Conservation (phyloP, 2,113 vertebrate species). For the Eulacestoma nigropectus region DNA sequence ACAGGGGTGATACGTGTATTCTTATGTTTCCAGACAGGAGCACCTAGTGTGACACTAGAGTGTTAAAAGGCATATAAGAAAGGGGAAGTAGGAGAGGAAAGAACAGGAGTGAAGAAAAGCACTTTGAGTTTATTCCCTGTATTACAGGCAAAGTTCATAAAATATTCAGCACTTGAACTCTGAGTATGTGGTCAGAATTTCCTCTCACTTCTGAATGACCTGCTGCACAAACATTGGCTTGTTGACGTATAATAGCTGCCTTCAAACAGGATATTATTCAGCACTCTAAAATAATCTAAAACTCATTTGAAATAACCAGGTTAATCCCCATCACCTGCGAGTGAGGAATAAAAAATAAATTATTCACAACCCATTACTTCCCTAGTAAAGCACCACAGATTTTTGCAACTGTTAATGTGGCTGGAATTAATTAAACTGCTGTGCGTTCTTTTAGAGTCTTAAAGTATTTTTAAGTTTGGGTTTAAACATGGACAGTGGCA, state of each 20-base stretch:
- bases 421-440: slow-evolving; percentile 10
- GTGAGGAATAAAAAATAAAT: slow-evolving; percentile 43
- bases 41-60: not conserved
- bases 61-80: not conserved
- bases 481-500: not conserved
- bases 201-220: slow-evolving; percentile 54
- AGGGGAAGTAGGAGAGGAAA: not conserved
- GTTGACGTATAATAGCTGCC: slow-evolving; percentile 23
- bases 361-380: slow-evolving; percentile 6
- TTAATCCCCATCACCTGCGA: slow-evolving; percentile 46
- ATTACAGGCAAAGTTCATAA: not conserved
- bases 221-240: slow-evolving; percentile 42
- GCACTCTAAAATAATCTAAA: slow-evolving; percentile 32
- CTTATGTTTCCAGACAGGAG: not conserved
- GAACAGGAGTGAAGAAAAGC: not conserved
- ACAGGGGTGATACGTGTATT: not conserved
- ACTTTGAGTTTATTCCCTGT: not conserved
- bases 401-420: not conserved
- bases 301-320: slow-evolving; percentile 22
- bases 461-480: not conserved
- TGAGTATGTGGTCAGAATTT: slow-evolving; percentile 50
- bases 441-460: not conserved
- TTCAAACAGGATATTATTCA: slow-evolving; percentile 59
- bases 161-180: not conserved
- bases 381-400: not conserved